Base-by-base conservation (phyloP, 30 jellyfish, hydroid and myxozoan genomes). In the Euphysa ruthae region DNA sequence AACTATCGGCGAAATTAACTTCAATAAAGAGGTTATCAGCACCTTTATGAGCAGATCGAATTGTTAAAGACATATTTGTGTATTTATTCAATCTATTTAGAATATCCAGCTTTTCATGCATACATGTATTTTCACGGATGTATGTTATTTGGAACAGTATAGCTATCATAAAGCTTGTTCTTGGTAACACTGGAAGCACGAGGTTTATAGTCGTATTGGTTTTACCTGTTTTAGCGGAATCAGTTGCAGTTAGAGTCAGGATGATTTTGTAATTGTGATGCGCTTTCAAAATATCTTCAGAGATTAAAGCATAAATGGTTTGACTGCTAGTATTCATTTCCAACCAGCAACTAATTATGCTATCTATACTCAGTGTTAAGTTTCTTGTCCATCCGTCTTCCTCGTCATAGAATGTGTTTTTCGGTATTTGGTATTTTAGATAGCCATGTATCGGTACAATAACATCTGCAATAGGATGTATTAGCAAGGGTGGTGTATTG, bases 351-450 rank as follows among this genome's bases (percentile, higher is more conserved):
- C 14, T 4, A 8, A 1, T 2, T 0, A 30, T 31, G 8, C 32
- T 27, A 15, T 4, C 0, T 5, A 68, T 23, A 2, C n/a, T 43
- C 46, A 68, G 49, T 14, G 75, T 42, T 0, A 68, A 35, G 27
- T 68, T 68, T 0, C 76, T 32, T 23, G 73, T 50, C 43, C 52
- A 19, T 28, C 80, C 80, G 32, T 68, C 80, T 49, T 68, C 80
- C 10, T 0, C 25, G 32, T 68, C 80, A 27, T 19, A 42, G 46
- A 68, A 68, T 8, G 75, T 68, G 4, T 46, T 30, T 22, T 68
- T 35, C 6, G 80, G 80, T 19, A 68, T 43, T 43, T 49, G 73
- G 49, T 68, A 68, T 50, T 1, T 68, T 55, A 49, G 15, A 6
- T 43, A 43, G 16, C 80, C 80, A 49, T 58, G 27, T 43, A 24